Percentiles rank a stretch among this genome's conserved stretches.
Conservation (phyloP, 1,140 invertebrate species). For the Diuraphis noxia region DNA sequence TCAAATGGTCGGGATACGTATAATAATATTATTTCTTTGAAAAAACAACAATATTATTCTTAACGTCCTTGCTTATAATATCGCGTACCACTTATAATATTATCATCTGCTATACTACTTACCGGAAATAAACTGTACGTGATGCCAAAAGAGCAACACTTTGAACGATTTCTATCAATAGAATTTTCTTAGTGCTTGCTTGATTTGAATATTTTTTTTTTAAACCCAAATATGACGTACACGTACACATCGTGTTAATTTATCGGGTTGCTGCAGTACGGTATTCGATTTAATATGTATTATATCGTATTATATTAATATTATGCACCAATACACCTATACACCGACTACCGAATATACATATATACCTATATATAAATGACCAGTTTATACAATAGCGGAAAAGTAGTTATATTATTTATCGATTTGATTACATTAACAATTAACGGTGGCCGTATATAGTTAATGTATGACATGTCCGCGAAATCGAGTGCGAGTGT, state of each 20-base stretch:
- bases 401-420: conserved; percentile 1
- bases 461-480: background rate
- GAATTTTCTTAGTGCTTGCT: no score
- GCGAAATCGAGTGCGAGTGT: conserved; percentile 14
- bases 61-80: no score
- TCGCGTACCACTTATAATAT: no score
- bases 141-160: no score
- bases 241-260: background rate
- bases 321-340: background rate
- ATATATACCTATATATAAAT: background rate
- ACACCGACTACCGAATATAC: background rate
- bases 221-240: background rate
- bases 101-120: no score
- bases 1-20: no score
- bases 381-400: background rate
- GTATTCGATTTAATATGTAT: background rate
- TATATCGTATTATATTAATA: background rate
- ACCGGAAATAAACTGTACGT: no score
- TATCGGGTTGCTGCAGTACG: background rate
- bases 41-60: no score
- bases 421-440: conserved; percentile 17
- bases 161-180: no score
- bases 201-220: background rate
- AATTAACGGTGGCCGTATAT: background rate
- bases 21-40: no score